Base-by-base conservation (phyloP, 2,888 invertebrate genomes). In the Chrysolina americana region DNA sequence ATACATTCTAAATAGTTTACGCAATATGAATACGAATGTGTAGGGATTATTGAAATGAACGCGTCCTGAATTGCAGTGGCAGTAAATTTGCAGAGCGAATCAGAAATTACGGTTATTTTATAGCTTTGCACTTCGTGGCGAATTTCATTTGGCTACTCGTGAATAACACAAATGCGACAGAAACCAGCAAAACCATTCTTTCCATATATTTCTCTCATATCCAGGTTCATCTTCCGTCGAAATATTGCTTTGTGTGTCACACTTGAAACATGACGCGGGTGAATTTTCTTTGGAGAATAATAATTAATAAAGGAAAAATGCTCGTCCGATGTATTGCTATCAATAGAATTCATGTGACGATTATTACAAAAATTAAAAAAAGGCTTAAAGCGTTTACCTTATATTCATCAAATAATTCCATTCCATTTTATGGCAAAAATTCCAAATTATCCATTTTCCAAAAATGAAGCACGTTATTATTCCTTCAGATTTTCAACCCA, bases 11-110 rank as follows among this genome's bases (percentile, higher is more conserved):
- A 87, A 86, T 86, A 86, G 86, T 86, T 86, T 85, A 87, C 87
- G 86, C 87, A 87, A 85, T 87, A 85, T 85, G 87, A 86, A 87
- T 86, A 84, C 86, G 85, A 86, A 85, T 86, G 84, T 84, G 82
- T 81, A 77, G 80, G 82, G 82, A 83, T 85, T 86, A 85, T 86
- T 83, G 85, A 87, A 87, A 87, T 87, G 80, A 82, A 85, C 83
- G 83, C 84, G 83, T 83, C 83, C 80, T 83, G 84, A 84, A 83
- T 84, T 85, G 84, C 83, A 82, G 79, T 79, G 75, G 78, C 78
- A 82, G 80, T 85, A 83, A 84, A 84, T 85, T 84, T 68, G 76
- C 80, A 79, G 21, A 83, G 83, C 83, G 82, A 84, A 85, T 85
- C 84, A 85, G 83, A 83, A 86, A 85, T 85, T 86, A 86, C 84